These are phyloP conservation scores for Sycophila texana DNA, from an alignment of 2,888 invertebrate species.

Conservation along the genomic window DNA sequence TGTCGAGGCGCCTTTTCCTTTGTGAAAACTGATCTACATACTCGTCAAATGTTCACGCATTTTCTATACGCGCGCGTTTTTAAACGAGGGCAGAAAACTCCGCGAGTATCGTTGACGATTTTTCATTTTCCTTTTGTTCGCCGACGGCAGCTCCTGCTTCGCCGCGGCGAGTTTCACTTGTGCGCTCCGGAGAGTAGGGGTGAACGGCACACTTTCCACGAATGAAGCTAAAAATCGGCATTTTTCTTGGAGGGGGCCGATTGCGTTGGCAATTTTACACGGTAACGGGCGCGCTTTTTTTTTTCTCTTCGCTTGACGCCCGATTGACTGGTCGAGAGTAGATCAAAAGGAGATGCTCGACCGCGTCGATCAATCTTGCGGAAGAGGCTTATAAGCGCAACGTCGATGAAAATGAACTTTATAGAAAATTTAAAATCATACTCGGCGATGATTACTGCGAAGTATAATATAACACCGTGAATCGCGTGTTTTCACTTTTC, in stretches of 20 bases:
- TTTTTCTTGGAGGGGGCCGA: neutral
- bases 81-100: too few species aligned
- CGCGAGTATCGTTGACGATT: too few species aligned
- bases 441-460: too few species aligned
- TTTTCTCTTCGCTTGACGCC: neutral
- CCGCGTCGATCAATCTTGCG: conserved; percentile 24
- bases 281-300: neutral
- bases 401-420: conserved; percentile 8
- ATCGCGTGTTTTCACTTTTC: too few species aligned
- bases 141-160: too few species aligned
- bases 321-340: conserved; percentile 24
- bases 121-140: neutral
- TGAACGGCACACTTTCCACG: conserved; percentile 5
- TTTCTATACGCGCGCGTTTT: too few species aligned
- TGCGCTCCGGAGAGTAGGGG: neutral
- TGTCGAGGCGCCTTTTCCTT: too few species aligned
- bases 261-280: neutral
- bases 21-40: too few species aligned
- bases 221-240: neutral
- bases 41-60: too few species aligned
- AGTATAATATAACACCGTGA: too few species aligned
- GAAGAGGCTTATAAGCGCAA: conserved; percentile 12
- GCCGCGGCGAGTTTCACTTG: neutral
- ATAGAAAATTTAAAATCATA: conserved; percentile 4
- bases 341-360: conserved; percentile 19